phyloP scores from a whole-genome alignment of 2,888 invertebrate genomes.

The Boloria euphrosyne region DNA sequence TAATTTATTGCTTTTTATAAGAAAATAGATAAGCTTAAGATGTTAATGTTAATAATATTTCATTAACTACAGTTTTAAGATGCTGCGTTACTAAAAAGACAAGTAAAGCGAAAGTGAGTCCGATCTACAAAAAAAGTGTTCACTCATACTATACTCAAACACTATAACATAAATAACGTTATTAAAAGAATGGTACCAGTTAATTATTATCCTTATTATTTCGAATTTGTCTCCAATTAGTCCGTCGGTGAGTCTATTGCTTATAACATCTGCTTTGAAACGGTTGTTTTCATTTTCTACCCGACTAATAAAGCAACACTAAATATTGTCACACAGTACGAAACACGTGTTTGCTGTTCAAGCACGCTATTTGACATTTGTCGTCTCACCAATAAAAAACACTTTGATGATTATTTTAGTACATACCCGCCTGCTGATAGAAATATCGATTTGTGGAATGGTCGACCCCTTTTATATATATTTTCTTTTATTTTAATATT shows the following conservation, averaged over 20 bases:
- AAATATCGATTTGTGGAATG: slow-evolving; percentile 79
- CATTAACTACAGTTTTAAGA: no score
- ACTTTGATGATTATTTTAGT: slow-evolving; percentile 82
- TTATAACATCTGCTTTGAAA: slow-evolving; percentile 61
- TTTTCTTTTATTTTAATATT: slow-evolving; percentile 64
- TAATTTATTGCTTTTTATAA: no score
- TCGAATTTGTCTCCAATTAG: slow-evolving; percentile 58
- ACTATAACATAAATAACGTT: background rate
- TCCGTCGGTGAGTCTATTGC: slow-evolving; percentile 51
- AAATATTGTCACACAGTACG: slow-evolving; percentile 80
- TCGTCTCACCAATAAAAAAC: slow-evolving; percentile 76
- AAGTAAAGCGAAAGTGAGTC: no score
- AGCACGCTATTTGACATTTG: slow-evolving; percentile 73
- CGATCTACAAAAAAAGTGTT: no score
- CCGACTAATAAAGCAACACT: slow-evolving; percentile 75
- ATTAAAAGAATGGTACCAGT: slow-evolving; percentile 19
- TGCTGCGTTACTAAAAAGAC: no score
- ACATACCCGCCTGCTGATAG: slow-evolving; percentile 73
- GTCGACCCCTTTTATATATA: slow-evolving; percentile 60
- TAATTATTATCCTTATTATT: slow-evolving; percentile 41
- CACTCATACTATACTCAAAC: background rate
- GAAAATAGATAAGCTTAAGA: no score
- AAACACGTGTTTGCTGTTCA: slow-evolving; percentile 77
- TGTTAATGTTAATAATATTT: no score
- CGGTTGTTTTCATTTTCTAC: slow-evolving; percentile 68